A percentile compares a stretch with the other conserved stretches of the same genome.
These are phyloP conservation scores for Parazoanthus darwini DNA, from an alignment of 92 coral and sea anemone genomes.

Conservation along the genomic window DNA sequence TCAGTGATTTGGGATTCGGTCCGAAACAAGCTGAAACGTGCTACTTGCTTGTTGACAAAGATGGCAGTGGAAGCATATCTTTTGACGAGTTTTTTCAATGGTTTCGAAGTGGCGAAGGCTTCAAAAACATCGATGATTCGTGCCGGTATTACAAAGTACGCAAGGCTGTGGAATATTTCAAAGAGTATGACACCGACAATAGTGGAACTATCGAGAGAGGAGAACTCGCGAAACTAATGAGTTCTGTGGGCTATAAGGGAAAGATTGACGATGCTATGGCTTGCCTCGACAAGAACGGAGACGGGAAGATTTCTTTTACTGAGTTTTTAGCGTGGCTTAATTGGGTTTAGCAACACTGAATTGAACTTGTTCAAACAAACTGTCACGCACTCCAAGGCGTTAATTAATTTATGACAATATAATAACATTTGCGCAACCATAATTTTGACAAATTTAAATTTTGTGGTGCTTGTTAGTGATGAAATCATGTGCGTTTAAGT, in stretches of 20 bases:
- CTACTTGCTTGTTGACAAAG: slow-evolving; percentile 77
- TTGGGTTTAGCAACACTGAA: slow-evolving; percentile 28
- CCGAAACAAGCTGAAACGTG: slow-evolving; percentile 73
- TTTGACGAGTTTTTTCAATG: slow-evolving; percentile 81
- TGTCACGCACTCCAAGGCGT: slow-evolving; percentile 7
- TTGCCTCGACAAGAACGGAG: slow-evolving; percentile 78
- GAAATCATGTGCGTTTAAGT: too few species aligned
- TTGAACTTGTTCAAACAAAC: background rate
- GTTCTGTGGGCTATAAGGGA: slow-evolving; percentile 46
- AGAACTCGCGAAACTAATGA: slow-evolving; percentile 73
- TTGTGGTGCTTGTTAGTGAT: too few species aligned
- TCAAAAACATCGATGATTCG: slow-evolving; percentile 64
- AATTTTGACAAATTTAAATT: too few species aligned
- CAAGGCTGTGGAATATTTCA: slow-evolving; percentile 83
- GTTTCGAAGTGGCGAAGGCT: slow-evolving; percentile 70
- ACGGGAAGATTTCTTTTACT: slow-evolving; percentile 84
- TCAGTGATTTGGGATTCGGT: slow-evolving; percentile 75
- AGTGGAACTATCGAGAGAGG: slow-evolving; percentile 81
- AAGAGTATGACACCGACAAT: slow-evolving; percentile 73
- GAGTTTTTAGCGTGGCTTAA: slow-evolving; percentile 88
- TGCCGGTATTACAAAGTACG: slow-evolving; percentile 63
- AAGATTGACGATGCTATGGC: slow-evolving; percentile 58
- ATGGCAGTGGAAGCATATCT: slow-evolving; percentile 73
- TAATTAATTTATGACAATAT: too few species aligned
- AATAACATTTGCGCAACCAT: too few species aligned